Evolutionary conservation across 2,113 vertebrate species (phyloP), one percentile per base, ranked within the genome.

Genomic region (Dipodomys merriami): DNA sequence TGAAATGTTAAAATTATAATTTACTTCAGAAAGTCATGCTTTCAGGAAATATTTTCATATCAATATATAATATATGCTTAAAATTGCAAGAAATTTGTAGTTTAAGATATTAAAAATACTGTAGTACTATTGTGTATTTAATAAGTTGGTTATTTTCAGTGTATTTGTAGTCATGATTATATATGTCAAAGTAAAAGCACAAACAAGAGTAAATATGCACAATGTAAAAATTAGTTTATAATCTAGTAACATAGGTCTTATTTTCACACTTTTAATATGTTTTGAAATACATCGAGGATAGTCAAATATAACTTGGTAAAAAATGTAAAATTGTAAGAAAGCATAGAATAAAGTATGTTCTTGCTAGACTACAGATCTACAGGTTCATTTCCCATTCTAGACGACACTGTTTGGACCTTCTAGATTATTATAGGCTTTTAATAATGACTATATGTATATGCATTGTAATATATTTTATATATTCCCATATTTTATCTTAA

Each of bases 1-100:
- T 62, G 60, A 85, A 68, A 9, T 68, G 16, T 64, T 83, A 93
- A 85, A 94, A 68, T 65, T 82, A 82, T 49, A 16, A 11, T 35
- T 64, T 60, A 96, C 76, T 89, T 88, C 86, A 46, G 39, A 2
- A 12, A 88, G 18, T 2, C n/a, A 25, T 22, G 6, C 44, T 91
- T 91, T 86, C 49, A 67, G 91, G 18, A 88, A 23, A 29, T 53
- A 73, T 30, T 78, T 82, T 69, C n/a, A 44, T 83, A 69, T 68
- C 15, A 67, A 53, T 64, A 72, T 81, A 67, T 57, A 30, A 80
- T 22, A 2, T 76, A 83, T 64, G 39, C 46, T 93, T 77, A 93
- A 84, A 91, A 81, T 91, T 13, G 35, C 15, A 72, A 73, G 4
- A n/a, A 85, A 80, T 68, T 92, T 93, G 0, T 68, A 88, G 39